These are phyloP conservation scores for Brachymystax lenok DNA, from an alignment of 2,797 vertebrate species.

Conservation along the genomic window DNA sequence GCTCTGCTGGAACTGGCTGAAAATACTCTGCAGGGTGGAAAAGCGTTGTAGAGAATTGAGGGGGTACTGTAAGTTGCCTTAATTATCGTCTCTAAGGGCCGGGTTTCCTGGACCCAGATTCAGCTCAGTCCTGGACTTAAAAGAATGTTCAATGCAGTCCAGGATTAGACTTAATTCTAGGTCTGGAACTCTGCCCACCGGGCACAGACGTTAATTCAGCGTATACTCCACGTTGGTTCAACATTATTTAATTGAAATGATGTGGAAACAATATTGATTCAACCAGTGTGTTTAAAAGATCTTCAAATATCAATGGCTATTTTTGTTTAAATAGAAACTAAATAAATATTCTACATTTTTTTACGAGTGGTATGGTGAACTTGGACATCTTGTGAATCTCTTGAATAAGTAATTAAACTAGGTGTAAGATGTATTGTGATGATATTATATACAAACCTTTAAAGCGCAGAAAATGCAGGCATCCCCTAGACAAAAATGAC, in stretches of 20 bases:
- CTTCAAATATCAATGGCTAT: too few species aligned
- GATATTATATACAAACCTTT: conserved; percentile 77
- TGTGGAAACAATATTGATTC: too few species aligned
- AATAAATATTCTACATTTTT: too few species aligned
- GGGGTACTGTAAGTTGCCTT: background rate
- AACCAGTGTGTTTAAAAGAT: too few species aligned
- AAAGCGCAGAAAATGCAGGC: conserved; percentile 98
- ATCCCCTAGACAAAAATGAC: conserved; percentile 92
- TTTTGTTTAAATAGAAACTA: too few species aligned
- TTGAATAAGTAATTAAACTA: background rate
- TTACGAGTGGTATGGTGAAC: background rate
- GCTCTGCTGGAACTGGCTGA: conserved; percentile 96
- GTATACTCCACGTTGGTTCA: too few species aligned
- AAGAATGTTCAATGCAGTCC: too few species aligned
- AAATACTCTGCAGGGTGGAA: conserved; percentile 82
- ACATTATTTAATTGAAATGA: too few species aligned
- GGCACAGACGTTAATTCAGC: too few species aligned
- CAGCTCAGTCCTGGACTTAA: too few species aligned
- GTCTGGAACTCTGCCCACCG: too few species aligned
- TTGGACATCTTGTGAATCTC: background rate
- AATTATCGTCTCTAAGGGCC: background rate
- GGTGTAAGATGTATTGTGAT: conserved; percentile 31
- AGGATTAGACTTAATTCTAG: too few species aligned
- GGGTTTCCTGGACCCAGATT: background rate
- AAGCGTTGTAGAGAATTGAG: background rate